Evolutionary conservation across 1,140 invertebrate species (phyloP), one percentile per base, ranked within the genome.

Genomic region (Drosophila ironensis): DNA sequence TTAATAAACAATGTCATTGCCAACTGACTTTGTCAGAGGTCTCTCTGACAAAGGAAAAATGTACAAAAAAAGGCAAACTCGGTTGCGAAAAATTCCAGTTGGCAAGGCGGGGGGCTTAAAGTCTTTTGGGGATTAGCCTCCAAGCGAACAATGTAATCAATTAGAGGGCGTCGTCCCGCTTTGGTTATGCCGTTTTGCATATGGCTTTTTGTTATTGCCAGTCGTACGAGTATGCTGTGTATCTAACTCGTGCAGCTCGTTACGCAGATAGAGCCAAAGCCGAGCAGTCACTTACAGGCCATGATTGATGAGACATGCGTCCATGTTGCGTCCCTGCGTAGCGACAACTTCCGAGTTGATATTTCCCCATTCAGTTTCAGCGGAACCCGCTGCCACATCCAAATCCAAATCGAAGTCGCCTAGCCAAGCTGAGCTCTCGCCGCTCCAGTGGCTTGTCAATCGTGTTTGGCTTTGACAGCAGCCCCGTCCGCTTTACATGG

Each of bases 1-100:
- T 82, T 82, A 84, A 61, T 86, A 84, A 86, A 86, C 78, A 84
- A 70, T 63, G 73, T 57, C 68, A 77, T 38, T 70, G 71, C 54
- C 66, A 47, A 64, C 46, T 27, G 45, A 20, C 20, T 37, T 30
- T 54, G 24, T 2, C n/a, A n/a, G n/a, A n/a, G n/a, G 7, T 27
- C 51, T 24, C 25, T 12, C 33, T 61, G 40, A 63, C 48, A 60
- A 71, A 57, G 44, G 53, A 59, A 42, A 9, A 45, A n/a, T 14
- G 12, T 24, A 41, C 46, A 51, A 33, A 35, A 6, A 50, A 25
- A 60, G 33, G 24, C 35, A 42, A 46, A 33, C 76, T 51, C 45
- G n/a, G 28, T 61, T 44, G 38, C 17, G 38, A 42, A 59, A 63
- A 50, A 44, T 45, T 27, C 37, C 17, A 57, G 22, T 50, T 57